Evolutionary conservation across 2,797 vertebrate species (phyloP).

Genomic region (Sebastes dallii): DNA sequence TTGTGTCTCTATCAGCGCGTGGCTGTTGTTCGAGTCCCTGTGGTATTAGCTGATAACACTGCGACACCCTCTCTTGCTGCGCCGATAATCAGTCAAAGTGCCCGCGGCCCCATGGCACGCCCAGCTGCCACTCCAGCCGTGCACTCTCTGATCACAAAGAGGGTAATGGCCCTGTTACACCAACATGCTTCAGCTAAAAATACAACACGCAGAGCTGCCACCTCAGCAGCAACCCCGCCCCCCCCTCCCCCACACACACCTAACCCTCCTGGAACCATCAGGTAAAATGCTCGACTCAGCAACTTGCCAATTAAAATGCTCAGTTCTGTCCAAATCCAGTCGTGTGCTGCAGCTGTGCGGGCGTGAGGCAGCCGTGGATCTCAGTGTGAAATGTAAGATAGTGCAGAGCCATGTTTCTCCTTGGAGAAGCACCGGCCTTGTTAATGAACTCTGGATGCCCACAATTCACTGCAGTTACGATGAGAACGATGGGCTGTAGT

Average conservation of each 20-base stretch:
- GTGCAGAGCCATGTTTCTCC: constrained; percentile 15
- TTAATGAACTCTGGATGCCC: constrained; percentile 39
- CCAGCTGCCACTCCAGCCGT: constrained; percentile 63
- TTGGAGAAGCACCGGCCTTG: not conserved
- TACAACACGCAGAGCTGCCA: constrained; percentile 66
- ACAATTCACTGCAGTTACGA: constrained; percentile 5
- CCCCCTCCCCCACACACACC: not conserved
- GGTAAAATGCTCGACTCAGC: constrained; percentile 69
- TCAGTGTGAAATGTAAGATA: not conserved
- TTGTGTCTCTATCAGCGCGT: constrained; percentile 51
- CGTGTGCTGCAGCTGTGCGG: constrained; percentile 48
- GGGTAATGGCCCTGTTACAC: constrained; percentile 65
- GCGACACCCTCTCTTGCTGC: constrained; percentile 62
- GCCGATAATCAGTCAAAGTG: constrained; percentile 77
- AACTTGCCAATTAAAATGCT: constrained; percentile 73
- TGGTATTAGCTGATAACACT: constrained; percentile 77
- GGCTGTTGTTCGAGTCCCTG: constrained; percentile 49
- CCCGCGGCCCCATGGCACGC: constrained; percentile 59
- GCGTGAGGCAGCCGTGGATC: not conserved
- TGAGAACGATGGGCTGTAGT: not conserved
- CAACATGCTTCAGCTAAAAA: constrained; percentile 68
- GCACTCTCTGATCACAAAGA: constrained; percentile 62
- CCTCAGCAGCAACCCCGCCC: constrained; percentile 57
- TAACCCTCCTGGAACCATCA: constrained; percentile 41
- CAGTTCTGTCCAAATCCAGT: constrained; percentile 57